phyloP scores from a whole-genome alignment of 2,113 vertebrate genomes.

The Oxyruncus cristatus region DNA sequence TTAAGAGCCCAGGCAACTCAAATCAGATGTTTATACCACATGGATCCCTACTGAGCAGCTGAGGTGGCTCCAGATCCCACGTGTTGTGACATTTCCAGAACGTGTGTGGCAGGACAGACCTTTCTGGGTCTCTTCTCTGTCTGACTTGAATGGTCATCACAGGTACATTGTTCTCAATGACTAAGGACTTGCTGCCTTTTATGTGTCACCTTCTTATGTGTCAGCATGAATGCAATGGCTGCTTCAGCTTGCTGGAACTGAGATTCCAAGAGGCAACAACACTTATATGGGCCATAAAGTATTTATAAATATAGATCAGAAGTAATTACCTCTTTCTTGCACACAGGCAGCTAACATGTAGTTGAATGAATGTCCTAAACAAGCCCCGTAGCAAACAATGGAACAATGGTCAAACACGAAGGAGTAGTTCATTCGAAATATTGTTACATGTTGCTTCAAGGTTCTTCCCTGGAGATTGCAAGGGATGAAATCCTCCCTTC shows the following conservation, averaged over 20 bases:
- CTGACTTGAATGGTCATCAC: background rate
- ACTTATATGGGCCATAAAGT: background rate
- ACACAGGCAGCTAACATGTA: background rate
- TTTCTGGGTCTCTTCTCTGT: background rate
- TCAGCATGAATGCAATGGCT: background rate
- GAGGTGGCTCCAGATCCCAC: background rate
- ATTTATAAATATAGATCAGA: background rate
- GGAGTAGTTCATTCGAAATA: background rate
- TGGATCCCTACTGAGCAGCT: background rate
- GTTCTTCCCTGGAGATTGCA: background rate
- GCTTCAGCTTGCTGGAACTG: background rate
- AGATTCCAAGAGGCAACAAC: background rate
- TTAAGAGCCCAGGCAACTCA: background rate
- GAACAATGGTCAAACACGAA: background rate
- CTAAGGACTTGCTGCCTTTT: background rate
- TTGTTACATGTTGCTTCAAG: background rate
- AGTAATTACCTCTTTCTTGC: background rate
- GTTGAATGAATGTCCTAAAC: background rate
- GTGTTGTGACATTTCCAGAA: background rate
- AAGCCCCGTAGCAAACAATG: background rate
- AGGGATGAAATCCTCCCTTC: background rate
- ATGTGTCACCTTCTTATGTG: background rate
- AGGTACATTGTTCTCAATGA: background rate
- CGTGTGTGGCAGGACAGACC: background rate
- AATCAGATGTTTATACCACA: background rate